Conservation (phyloP, 1,140 invertebrate species). For the Pantala flavescens region DNA sequence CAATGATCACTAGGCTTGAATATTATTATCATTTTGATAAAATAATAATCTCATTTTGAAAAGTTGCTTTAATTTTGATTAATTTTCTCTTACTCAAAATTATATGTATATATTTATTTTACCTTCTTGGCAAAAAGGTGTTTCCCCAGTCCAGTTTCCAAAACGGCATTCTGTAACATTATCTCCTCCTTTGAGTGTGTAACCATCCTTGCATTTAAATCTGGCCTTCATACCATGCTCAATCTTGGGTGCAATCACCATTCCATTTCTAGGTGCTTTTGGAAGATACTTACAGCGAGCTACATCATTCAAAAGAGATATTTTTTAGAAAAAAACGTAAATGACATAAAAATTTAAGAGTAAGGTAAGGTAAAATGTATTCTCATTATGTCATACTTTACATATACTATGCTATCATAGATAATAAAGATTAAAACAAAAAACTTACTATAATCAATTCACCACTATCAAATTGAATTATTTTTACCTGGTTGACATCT, state of each 20-base stretch:
- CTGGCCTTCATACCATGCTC: conserved; percentile 88
- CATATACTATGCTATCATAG: too few species aligned
- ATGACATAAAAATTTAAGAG: too few species aligned
- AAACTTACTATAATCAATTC: neutral
- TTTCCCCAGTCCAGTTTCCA: conserved; percentile 84
- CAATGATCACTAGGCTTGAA: too few species aligned
- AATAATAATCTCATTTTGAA: too few species aligned
- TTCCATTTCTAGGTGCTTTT: conserved; percentile 74
- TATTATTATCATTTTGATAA: too few species aligned
- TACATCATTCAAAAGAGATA: conserved; percentile 25
- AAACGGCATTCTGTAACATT: conserved; percentile 73
- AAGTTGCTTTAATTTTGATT: too few species aligned
- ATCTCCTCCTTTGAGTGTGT: conserved; percentile 56
- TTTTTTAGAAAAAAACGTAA: neutral
- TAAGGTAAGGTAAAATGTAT: too few species aligned
- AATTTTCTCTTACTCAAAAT: neutral
- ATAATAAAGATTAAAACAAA: too few species aligned
- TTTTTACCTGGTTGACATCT: conserved; percentile 69
- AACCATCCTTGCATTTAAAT: conserved; percentile 89
- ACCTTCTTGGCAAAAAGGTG: conserved; percentile 76
- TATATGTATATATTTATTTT: conserved; percentile 23
- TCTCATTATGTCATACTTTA: too few species aligned
- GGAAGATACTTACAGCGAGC: conserved; percentile 82
- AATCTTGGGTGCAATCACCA: conserved; percentile 91
- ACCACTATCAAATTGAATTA: neutral